These are phyloP conservation scores for Drosophila varians DNA, from an alignment of 1,140 invertebrate species.

Conservation along the genomic window DNA sequence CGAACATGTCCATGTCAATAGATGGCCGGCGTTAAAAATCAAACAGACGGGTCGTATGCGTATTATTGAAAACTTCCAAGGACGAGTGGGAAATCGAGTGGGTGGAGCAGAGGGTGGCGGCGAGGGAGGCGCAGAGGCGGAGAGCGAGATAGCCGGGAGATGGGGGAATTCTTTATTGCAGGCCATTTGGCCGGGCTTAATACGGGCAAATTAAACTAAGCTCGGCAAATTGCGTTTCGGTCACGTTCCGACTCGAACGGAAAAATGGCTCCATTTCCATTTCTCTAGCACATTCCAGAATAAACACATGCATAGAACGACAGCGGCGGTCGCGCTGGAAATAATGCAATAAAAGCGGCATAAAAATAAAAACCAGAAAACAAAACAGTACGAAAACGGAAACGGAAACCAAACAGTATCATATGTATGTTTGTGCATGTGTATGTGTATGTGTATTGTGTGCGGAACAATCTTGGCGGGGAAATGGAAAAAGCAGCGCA, in stretches of 20 bases:
- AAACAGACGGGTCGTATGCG: constrained; percentile 60
- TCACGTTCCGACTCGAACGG: constrained; percentile 62
- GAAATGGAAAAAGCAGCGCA: constrained; percentile 44
- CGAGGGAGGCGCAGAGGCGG: neutral
- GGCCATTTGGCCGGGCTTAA: constrained; percentile 51
- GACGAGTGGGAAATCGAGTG: neutral
- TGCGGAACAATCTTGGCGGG: constrained; percentile 57
- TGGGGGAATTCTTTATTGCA: constrained; percentile 50
- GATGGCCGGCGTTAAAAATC: constrained; percentile 54
- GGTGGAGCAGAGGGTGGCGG: neutral
- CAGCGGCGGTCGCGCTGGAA: constrained; percentile 48
- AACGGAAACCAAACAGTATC: constrained; percentile 32
- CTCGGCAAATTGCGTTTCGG: constrained; percentile 71
- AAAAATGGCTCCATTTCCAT: constrained; percentile 73
- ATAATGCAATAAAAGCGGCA: constrained; percentile 79
- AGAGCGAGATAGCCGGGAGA: constrained; percentile 5
- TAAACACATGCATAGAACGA: constrained; percentile 66
- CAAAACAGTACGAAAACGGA: constrained; percentile 31
- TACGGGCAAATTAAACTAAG: constrained; percentile 80
- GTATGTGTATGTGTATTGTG: constrained; percentile 18
- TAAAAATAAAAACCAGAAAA: constrained; percentile 63
- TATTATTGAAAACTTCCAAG: constrained; percentile 63
- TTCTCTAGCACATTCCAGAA: constrained; percentile 51
- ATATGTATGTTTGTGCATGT: neutral
- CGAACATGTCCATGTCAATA: constrained; percentile 55